Evolutionary conservation across 2,113 vertebrate species (phyloP).

Genomic region (Cynopterus brachyotis): DNA sequence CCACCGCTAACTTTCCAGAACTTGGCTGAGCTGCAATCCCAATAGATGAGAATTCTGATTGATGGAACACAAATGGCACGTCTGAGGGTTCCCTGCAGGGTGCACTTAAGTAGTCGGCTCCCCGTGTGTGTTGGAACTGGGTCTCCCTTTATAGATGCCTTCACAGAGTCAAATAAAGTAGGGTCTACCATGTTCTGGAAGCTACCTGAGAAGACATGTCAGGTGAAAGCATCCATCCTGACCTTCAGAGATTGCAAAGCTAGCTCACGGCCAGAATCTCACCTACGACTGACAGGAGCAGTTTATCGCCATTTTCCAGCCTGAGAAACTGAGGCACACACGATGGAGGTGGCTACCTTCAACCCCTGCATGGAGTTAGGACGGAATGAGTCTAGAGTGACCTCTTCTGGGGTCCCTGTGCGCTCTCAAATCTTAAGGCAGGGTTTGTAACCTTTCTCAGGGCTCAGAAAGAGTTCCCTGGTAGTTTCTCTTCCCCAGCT

Average conservation of each 20-base stretch:
- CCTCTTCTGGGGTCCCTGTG: background rate
- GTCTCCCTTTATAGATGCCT: background rate
- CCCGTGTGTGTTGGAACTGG: accelerated
- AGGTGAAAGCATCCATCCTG: background rate
- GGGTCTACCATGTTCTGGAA: background rate
- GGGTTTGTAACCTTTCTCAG: background rate
- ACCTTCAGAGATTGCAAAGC: background rate
- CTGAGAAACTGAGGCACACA: background rate
- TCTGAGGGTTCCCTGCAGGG: background rate
- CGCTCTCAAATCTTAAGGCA: background rate
- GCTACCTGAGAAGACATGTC: background rate
- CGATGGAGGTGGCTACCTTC: background rate
- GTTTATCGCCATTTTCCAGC: background rate
- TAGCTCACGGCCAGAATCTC: background rate
- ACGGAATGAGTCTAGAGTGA: background rate
- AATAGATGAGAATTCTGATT: background rate
- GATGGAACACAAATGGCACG: background rate
- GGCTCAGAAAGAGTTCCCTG: background rate
- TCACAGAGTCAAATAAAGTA: background rate
- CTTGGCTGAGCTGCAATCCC: background rate
- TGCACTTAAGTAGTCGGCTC: background rate
- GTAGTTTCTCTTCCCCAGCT: background rate
- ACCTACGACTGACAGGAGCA: background rate
- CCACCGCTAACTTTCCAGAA: background rate
- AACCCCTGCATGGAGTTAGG: accelerated